These are phyloP conservation scores for Otolemur garnettii DNA, from an alignment of 2,113 vertebrate genomes.

Conservation along the genomic window DNA sequence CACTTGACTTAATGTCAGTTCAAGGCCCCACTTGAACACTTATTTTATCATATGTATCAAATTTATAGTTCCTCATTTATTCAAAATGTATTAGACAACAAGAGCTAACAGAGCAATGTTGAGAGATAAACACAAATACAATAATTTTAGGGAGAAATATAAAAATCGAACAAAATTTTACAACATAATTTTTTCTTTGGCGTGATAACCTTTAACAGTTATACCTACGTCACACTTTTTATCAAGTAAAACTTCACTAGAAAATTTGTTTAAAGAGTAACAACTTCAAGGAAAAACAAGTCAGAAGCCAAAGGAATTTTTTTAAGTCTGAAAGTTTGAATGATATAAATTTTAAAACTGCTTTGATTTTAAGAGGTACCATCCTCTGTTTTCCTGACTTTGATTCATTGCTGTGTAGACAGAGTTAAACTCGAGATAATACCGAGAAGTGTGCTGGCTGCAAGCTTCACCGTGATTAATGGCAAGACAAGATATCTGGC, in stretches of 20 bases:
- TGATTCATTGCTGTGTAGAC: conserved; percentile 84
- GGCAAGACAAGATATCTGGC: conserved; percentile 88
- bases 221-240: not conserved
- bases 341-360: conserved; percentile 7
- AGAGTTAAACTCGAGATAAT: conserved; percentile 84
- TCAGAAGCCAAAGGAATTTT: not conserved
- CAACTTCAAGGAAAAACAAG: conserved; percentile 3
- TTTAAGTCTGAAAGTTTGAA: conserved; percentile 45
- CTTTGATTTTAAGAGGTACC: conserved; percentile 69
- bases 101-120: not conserved
- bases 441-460: conserved; percentile 86
- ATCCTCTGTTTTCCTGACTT: conserved; percentile 81
- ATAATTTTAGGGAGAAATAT: not conserved
- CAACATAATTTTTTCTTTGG: not conserved
- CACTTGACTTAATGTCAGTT: not conserved
- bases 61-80: not conserved
- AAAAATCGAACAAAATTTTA: not conserved
- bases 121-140: not conserved
- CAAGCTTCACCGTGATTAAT: conserved; percentile 96
- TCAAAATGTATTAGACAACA: not conserved
- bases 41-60: not conserved
- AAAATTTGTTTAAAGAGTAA: not conserved
- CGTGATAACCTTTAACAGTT: not conserved
- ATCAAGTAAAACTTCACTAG: conserved; percentile 7
- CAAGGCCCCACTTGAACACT: not conserved